Evolutionary conservation across 2,113 vertebrate genomes (phyloP).

Genomic region (Percina caprodes): DNA sequence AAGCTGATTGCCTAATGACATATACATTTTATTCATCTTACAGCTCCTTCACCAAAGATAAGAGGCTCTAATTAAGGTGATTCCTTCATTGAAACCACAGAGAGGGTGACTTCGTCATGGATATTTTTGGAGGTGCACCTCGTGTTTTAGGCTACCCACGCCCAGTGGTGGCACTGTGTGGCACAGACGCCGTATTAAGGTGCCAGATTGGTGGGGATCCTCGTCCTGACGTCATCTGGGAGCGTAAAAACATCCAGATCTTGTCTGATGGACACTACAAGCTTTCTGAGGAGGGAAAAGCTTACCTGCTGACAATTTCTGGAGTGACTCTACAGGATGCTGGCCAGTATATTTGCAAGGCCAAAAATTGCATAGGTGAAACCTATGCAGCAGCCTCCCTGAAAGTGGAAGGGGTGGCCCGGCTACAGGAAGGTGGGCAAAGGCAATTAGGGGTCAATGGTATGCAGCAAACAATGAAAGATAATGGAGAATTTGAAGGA

Average conservation of each 20-base stretch:
- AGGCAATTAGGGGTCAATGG: slow-evolving; percentile 43
- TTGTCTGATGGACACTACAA: slow-evolving; percentile 81
- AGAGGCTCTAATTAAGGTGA: not conserved
- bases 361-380: slow-evolving; percentile 91
- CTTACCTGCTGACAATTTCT: slow-evolving; percentile 87
- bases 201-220: slow-evolving; percentile 92
- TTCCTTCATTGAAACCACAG: not conserved
- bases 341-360: slow-evolving; percentile 93
- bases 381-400: slow-evolving; percentile 91
- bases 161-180: slow-evolving; percentile 86
- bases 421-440: slow-evolving; percentile 6
- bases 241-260: slow-evolving; percentile 88
- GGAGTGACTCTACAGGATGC: slow-evolving; percentile 84
- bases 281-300: slow-evolving; percentile 86
- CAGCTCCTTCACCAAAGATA: slow-evolving; percentile 34
- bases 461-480: slow-evolving; percentile 23
- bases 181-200: slow-evolving; percentile 85
- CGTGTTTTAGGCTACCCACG: slow-evolving; percentile 92
- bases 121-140: slow-evolving; percentile 89
- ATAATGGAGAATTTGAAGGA: slow-evolving; percentile 40
- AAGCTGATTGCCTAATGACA: not conserved
- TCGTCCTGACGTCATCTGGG: slow-evolving; percentile 90
- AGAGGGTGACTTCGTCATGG: slow-evolving; percentile 78
- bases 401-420: slow-evolving; percentile 84
- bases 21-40: slow-evolving; percentile 16